Conservation (phyloP, 2,888 invertebrate genomes). For the Timema podura region DNA sequence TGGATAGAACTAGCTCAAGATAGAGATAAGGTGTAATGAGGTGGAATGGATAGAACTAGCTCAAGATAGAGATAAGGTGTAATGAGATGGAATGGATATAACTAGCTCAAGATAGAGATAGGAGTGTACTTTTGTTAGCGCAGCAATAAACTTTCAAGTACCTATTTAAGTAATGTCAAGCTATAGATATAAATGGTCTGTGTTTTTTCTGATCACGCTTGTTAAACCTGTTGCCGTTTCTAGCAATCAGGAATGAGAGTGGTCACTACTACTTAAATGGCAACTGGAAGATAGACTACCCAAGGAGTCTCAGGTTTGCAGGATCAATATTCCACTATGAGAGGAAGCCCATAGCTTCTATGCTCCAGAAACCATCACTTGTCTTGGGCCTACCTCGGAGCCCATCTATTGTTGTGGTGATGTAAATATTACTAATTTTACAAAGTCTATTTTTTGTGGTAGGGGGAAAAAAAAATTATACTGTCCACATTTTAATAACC, state of each 20-base stretch:
- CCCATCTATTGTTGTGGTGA: conserved; percentile 77
- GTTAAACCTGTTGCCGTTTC: conserved; percentile 32
- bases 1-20: too few species aligned
- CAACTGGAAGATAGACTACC: conserved; percentile 90
- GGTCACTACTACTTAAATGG: conserved; percentile 91
- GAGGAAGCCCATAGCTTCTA: conserved; percentile 74
- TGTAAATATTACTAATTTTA: conserved; percentile 32
- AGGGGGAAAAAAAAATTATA: too few species aligned
- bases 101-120: too few species aligned
- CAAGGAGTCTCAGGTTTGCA: conserved; percentile 71
- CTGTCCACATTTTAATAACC: too few species aligned
- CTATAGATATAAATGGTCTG: too few species aligned
- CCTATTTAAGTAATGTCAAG: too few species aligned
- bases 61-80: too few species aligned
- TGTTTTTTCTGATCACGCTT: conserved; percentile 10
- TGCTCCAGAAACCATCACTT: conserved; percentile 78
- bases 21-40: too few species aligned
- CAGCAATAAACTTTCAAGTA: too few species aligned
- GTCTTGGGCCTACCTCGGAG: conserved; percentile 88
- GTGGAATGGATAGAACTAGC: too few species aligned
- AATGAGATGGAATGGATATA: too few species aligned
- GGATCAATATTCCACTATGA: conserved; percentile 87
- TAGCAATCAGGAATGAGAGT: conserved; percentile 76
- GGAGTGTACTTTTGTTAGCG: too few species aligned
- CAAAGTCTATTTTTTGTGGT: not conserved